These are phyloP conservation scores for Stigmatopora argus DNA, from an alignment of 2,113 vertebrate species.

Conservation along the genomic window DNA sequence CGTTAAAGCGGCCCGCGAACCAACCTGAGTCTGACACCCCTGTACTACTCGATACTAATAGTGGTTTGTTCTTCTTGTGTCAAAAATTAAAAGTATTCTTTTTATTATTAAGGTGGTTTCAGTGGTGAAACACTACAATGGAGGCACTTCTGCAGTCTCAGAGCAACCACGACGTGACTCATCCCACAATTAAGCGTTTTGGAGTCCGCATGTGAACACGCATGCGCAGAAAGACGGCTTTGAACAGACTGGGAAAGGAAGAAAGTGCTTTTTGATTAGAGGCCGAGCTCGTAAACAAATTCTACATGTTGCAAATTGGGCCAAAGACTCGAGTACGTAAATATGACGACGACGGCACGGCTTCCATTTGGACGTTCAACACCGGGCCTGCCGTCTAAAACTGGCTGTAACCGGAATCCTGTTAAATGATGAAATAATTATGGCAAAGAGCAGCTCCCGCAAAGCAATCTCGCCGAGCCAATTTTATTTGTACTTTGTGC, in stretches of 20 bases:
- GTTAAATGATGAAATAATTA: constrained; percentile 64
- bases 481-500: background rate
- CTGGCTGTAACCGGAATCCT: constrained; percentile 58
- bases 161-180: background rate
- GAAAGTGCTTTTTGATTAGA: background rate
- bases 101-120: no score
- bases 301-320: background rate
- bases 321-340: no score
- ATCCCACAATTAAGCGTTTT: background rate
- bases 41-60: no score
- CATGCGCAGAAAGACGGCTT: background rate
- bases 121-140: background rate
- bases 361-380: constrained; percentile 13
- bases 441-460: constrained; percentile 16
- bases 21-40: no score
- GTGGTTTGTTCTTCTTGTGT: background rate
- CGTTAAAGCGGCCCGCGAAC: no score
- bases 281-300: no score
- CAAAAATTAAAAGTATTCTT: background rate
- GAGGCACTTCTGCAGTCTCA: background rate
- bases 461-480: no score
- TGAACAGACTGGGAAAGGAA: background rate
- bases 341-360: background rate
- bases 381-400: constrained; percentile 27
- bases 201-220: background rate